Conservation (phyloP, 2,113 vertebrate species). For the Cichladusa arquata region DNA sequence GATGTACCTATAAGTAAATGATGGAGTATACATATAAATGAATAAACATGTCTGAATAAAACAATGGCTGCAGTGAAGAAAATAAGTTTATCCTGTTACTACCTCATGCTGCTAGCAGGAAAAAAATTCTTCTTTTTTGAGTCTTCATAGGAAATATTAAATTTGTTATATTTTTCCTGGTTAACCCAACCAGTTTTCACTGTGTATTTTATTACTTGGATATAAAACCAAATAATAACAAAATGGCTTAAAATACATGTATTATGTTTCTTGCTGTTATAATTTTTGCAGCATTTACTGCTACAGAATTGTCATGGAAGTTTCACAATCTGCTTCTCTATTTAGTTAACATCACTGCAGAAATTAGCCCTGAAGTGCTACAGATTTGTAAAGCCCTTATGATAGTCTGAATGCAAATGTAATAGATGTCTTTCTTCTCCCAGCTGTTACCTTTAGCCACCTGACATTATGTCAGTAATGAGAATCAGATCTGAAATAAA, state of each 20-base stretch:
- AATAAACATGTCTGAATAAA: not conserved
- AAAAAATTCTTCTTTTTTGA: not conserved
- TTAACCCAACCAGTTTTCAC: not conserved
- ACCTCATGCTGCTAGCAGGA: not conserved
- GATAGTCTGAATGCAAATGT: conserved; percentile 37
- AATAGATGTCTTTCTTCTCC: conserved; percentile 23
- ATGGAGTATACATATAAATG: not conserved
- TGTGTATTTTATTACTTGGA: not conserved
- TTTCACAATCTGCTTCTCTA: conserved; percentile 17
- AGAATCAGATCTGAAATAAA: conserved; percentile 26
- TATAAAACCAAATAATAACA: conserved; percentile 15
- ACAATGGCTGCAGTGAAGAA: not conserved
- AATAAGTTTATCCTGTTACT: not conserved
- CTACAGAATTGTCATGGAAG: conserved; percentile 19
- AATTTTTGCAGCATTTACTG: conserved; percentile 21
- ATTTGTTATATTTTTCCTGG: not conserved
- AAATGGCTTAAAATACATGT: not conserved
- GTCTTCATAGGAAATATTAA: not conserved
- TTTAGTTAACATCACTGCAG: conserved; percentile 11
- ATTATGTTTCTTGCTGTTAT: conserved; percentile 16
- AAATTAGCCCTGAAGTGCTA: conserved; percentile 34
- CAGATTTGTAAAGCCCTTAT: not conserved
- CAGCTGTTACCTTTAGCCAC: conserved; percentile 47
- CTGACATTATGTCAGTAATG: conserved; percentile 34
- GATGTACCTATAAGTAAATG: not conserved